Conservation (phyloP, 2,888 invertebrate genomes). For the Hedychridium roseum region DNA sequence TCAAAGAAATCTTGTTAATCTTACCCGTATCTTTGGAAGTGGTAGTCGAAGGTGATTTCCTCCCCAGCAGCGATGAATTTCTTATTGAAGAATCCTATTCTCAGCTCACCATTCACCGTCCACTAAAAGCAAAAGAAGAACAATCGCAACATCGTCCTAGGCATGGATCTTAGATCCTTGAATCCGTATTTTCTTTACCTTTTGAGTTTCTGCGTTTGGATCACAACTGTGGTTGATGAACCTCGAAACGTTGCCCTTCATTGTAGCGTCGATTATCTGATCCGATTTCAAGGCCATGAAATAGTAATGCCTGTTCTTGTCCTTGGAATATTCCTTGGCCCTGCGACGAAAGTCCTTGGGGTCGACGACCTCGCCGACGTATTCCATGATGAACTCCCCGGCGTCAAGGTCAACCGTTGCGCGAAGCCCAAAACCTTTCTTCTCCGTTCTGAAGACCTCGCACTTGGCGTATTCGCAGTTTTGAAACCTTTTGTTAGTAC, state of each 20-base stretch:
- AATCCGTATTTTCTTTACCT: conserved; percentile 59
- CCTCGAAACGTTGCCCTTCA: conserved; percentile 93
- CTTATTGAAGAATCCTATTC: conserved; percentile 96
- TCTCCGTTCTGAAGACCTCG: conserved; percentile 88
- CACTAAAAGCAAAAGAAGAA: conserved; percentile 65
- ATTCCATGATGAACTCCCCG: conserved; percentile 98
- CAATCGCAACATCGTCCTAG: conserved; percentile 35
- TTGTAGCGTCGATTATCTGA: conserved; percentile 94
- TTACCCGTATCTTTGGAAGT: conserved; percentile 95
- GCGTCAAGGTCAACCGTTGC: conserved; percentile 75
- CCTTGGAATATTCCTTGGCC: conserved; percentile 87
- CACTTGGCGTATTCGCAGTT: conserved; percentile 84
- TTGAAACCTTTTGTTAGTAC: conserved; percentile 95
- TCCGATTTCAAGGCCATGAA: conserved; percentile 97
- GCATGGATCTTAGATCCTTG: conserved; percentile 40
- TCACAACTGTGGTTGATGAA: conserved; percentile 99
- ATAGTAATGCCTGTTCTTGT: conserved; percentile 92
- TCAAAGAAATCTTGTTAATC: conserved; percentile 14
- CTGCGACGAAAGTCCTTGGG: conserved; percentile 88
- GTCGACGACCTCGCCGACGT: conserved; percentile 96
- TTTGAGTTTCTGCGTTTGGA: conserved; percentile 98
- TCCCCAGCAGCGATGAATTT: conserved; percentile 84
- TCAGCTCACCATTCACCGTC: conserved; percentile 90
- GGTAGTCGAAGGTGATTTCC: conserved; percentile 98
- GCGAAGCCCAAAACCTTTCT: conserved; percentile 94